Percentiles rank a stretch among this genome's conserved stretches.
These are phyloP conservation scores for Callimico goeldii DNA, from an alignment of 2,797 vertebrate genomes.

Conservation along the genomic window DNA sequence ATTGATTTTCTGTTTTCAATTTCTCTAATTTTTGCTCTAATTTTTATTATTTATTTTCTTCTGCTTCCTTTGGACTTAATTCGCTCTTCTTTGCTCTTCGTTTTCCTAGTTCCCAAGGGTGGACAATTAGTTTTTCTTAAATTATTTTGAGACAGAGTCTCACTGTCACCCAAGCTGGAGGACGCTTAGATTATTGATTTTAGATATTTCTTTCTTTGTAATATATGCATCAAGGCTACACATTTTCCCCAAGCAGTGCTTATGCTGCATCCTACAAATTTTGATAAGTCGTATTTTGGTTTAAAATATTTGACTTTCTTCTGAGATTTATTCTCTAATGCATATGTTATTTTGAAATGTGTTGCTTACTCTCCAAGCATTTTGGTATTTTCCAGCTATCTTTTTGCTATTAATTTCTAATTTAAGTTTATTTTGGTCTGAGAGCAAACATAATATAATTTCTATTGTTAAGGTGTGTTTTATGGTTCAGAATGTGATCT, in stretches of 20 bases:
- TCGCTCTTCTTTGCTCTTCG: background rate
- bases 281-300: background rate
- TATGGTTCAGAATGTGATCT: background rate
- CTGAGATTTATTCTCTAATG: background rate
- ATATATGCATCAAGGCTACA: background rate
- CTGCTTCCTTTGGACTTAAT: background rate
- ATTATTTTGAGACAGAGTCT: no score
- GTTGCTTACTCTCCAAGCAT: background rate
- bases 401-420: background rate
- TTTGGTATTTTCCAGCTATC: background rate
- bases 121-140: background rate
- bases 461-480: background rate
- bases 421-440: background rate
- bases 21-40: background rate
- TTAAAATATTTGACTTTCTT: background rate
- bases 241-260: background rate
- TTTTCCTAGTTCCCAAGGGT: background rate
- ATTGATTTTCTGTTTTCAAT: background rate
- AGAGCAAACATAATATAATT: background rate
- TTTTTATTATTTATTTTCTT: background rate
- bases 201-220: background rate
- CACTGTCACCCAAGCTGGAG: no score
- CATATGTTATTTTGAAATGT: background rate
- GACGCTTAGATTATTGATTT: background rate
- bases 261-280: background rate